These are phyloP conservation scores for Hiodon tergisus DNA, from an alignment of 2,113 vertebrate species.

Conservation along the genomic window DNA sequence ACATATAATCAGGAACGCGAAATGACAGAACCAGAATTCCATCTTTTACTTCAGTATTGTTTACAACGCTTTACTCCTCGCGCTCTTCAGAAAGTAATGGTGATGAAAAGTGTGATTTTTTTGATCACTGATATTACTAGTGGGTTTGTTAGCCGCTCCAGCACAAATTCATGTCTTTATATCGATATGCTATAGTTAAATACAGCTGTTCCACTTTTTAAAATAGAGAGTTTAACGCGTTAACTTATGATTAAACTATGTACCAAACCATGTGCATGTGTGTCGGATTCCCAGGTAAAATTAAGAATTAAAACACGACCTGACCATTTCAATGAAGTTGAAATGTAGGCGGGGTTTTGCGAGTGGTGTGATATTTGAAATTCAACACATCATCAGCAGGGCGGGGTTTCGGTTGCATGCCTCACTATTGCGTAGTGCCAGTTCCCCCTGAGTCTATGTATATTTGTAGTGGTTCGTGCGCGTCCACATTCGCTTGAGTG, in stretches of 20 bases:
- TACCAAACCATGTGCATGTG: background rate
- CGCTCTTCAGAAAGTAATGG: too few species aligned
- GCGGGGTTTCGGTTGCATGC: slow-evolving; percentile 37
- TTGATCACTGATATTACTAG: too few species aligned
- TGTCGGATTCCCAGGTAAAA: slow-evolving; percentile 10
- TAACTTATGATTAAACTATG: background rate
- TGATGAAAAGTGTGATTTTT: too few species aligned
- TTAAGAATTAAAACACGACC: slow-evolving; percentile 17
- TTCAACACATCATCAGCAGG: slow-evolving; percentile 23
- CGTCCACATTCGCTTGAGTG: background rate
- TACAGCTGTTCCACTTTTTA: too few species aligned
- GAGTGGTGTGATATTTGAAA: slow-evolving; percentile 65
- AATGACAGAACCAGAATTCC: slow-evolving; percentile 29
- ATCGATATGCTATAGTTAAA: too few species aligned
- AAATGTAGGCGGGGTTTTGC: slow-evolving; percentile 45
- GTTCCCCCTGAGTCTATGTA: too few species aligned
- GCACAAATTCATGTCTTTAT: too few species aligned
- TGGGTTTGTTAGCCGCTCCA: too few species aligned
- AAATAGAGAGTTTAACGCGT: background rate
- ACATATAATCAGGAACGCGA: slow-evolving; percentile 42
- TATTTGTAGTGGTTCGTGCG: background rate
- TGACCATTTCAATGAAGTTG: slow-evolving; percentile 31
- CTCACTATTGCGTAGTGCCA: slow-evolving; percentile 15
- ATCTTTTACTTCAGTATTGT: background rate
- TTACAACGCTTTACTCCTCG: background rate